Percentiles rank a stretch among this genome's conserved stretches.
phyloP scores from a whole-genome alignment of 2,888 invertebrate genomes.

The Sphaeridia pumilis region DNA sequence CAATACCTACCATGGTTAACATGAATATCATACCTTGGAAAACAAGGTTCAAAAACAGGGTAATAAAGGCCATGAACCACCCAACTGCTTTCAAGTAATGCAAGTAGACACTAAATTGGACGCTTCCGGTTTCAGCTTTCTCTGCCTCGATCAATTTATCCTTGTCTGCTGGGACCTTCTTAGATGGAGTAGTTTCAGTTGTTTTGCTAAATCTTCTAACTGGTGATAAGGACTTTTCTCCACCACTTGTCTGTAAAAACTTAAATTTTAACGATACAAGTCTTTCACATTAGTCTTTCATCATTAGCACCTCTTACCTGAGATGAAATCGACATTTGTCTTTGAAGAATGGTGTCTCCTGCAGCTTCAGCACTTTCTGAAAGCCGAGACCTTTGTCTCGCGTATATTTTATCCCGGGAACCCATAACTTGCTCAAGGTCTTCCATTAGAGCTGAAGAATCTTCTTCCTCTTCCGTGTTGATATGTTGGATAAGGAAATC shows the following conservation, averaged over 20 bases:
- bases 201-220: slow-evolving; percentile 14
- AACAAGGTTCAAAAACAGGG: slow-evolving; percentile 39
- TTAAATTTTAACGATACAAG: neutral
- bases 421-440: slow-evolving; percentile 23
- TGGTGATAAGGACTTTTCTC: slow-evolving; percentile 5
- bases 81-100: slow-evolving; percentile 43
- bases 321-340: slow-evolving; percentile 16
- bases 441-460: slow-evolving; percentile 13
- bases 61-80: slow-evolving; percentile 37
- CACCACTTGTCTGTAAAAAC: slow-evolving; percentile 8
- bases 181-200: neutral
- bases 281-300: neutral
- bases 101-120: slow-evolving; percentile 43
- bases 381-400: slow-evolving; percentile 48
- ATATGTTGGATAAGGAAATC: slow-evolving; percentile 42
- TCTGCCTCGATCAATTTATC: slow-evolving; percentile 19
- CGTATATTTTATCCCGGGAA: slow-evolving; percentile 10
- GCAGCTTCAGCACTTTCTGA: slow-evolving; percentile 51
- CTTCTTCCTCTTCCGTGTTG: slow-evolving; percentile 37
- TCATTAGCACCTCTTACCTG: slow-evolving; percentile 6
- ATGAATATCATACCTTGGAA: slow-evolving; percentile 36
- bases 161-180: neutral
- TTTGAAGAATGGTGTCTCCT: neutral
- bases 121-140: slow-evolving; percentile 39
- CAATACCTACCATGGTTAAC: too few relatives aligned